A percentile compares a stretch with the other conserved stretches of the same genome.
Evolutionary conservation across 2,113 vertebrate genomes (phyloP).

Genomic region (Hucho hucho): DNA sequence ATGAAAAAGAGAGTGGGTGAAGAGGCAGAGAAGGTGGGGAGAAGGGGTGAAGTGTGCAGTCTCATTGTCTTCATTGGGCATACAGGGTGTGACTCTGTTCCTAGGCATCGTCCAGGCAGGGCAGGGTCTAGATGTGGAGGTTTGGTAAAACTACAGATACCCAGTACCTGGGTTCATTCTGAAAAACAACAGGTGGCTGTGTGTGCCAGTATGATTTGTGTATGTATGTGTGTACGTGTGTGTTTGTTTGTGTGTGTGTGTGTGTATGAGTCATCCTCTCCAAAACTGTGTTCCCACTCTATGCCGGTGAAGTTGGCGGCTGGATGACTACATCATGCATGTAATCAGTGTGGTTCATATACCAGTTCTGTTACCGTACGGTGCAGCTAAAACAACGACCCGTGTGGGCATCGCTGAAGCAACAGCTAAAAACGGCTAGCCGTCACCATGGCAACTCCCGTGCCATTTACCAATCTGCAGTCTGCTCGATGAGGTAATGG

Average conservation of each 20-base stretch:
- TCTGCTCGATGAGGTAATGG: slow-evolving; percentile 1
- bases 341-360: not conserved
- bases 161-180: not conserved
- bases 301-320: not conserved
- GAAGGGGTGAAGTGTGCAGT: not conserved
- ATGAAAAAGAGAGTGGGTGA: slow-evolving; percentile 10
- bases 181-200: not conserved
- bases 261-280: not conserved
- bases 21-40: not conserved
- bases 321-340: not conserved
- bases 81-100: not conserved
- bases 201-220: not conserved
- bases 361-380: not conserved
- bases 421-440: not conserved
- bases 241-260: not conserved
- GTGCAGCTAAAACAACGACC: not conserved
- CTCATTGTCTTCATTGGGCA: not conserved
- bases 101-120: not conserved
- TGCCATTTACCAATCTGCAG: slow-evolving; percentile 7
- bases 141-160: not conserved
- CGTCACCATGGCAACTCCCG: not conserved
- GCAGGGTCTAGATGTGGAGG: not conserved
- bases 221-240: not conserved
- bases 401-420: not conserved
- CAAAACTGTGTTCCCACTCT: not conserved